Conservation (phyloP, 2,113 vertebrate species). For the Lanius ludovicianus region DNA sequence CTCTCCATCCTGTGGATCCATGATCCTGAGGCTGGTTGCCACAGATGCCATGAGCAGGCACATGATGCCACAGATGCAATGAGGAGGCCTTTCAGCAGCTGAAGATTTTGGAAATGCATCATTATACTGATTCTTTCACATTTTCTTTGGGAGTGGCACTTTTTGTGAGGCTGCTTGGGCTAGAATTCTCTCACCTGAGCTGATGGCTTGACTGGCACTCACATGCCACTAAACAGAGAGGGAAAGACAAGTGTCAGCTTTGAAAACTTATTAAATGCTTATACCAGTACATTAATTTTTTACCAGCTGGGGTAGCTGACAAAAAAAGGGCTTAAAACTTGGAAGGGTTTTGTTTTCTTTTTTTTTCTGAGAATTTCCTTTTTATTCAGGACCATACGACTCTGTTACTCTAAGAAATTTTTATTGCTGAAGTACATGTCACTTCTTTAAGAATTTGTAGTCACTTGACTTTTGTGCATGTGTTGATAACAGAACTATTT, state of each 20-base stretch:
- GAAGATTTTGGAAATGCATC: not conserved
- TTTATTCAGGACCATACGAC: not conserved
- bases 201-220: not conserved
- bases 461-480: conserved; percentile 32
- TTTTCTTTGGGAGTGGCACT: not conserved
- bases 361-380: not conserved
- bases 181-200: not conserved
- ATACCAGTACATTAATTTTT: not conserved
- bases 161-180: not conserved
- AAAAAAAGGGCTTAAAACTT: conserved; percentile 19
- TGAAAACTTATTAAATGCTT: not conserved
- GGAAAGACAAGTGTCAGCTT: not conserved
- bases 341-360: not conserved
- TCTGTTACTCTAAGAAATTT: not conserved
- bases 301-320: not conserved
- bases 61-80: not conserved
- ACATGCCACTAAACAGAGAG: not conserved
- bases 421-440: conserved; percentile 27
- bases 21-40: not conserved
- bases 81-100: not conserved
- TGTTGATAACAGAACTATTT: conserved; percentile 56
- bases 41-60: not conserved
- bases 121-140: not conserved
- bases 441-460: conserved; percentile 16
- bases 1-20: not conserved